These are phyloP conservation scores for Drepana arcuata DNA, from an alignment of 1,140 invertebrate genomes.

Conservation along the genomic window DNA sequence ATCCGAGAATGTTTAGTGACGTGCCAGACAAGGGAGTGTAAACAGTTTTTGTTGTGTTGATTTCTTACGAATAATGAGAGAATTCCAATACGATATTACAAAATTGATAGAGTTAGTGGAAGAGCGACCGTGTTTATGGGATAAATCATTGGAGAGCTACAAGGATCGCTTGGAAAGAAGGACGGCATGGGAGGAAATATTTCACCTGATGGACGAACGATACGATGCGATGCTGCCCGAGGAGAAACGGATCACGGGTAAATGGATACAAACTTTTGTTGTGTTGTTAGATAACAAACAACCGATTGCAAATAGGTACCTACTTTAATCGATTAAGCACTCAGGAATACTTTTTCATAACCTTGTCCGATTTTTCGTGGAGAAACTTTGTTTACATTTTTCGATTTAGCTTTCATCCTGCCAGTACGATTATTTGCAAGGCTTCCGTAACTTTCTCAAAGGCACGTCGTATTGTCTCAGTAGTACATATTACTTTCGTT, in stretches of 20 bases:
- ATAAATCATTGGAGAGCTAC: slow-evolving; percentile 47
- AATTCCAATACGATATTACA: slow-evolving; percentile 54
- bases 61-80: slow-evolving; percentile 26
- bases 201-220: slow-evolving; percentile 30
- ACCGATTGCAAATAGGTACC: too few species aligned
- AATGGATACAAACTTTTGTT: slow-evolving; percentile 12
- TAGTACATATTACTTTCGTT: too few species aligned
- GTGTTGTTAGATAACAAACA: too few species aligned
- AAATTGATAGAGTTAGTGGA: slow-evolving; percentile 35
- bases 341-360: too few species aligned
- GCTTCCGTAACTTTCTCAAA: too few species aligned
- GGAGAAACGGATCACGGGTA: slow-evolving; percentile 38
- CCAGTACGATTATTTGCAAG: too few species aligned
- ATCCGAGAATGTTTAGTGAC: slow-evolving; percentile 39
- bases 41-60: slow-evolving; percentile 20
- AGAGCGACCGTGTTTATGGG: slow-evolving; percentile 50
- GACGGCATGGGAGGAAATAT: slow-evolving; percentile 53
- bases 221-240: slow-evolving; percentile 43
- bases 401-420: too few species aligned
- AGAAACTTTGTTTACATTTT: too few species aligned
- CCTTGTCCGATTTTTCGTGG: too few species aligned
- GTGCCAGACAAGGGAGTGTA: slow-evolving; percentile 26
- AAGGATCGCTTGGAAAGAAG: slow-evolving; percentile 50
- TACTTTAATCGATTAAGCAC: too few species aligned
- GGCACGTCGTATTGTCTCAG: too few species aligned